Evolutionary conservation across 2,797 vertebrate species (phyloP), one percentile per base, ranked within the genome.

Genomic region (Cottoperca gobio): DNA sequence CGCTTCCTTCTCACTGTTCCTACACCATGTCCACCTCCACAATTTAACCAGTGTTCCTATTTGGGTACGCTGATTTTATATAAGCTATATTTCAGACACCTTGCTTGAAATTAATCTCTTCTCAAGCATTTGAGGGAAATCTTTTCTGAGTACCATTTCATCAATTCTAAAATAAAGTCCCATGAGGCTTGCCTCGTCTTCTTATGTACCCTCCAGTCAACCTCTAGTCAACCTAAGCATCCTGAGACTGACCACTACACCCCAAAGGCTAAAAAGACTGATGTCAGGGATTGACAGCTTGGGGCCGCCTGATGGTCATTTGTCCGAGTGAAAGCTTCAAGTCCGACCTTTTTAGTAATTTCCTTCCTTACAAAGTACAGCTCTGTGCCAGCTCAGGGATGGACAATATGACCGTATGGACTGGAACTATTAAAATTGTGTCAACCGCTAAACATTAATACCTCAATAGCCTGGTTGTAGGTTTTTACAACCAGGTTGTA

Each of bases 1-100:
- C 5, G 16, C 79, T 87, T 77, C 74, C 39, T 63, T 73, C 62
- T 73, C 70, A 77, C 69, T 79, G 81, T 83, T 86, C 65, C 65
- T 50, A 53, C 59, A 45, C 53, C 11, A 45, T 54, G 54, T 72
- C 35, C 43, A 63, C 49, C 61, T 73, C 57, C 45, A 43, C 65
- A 66, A 53, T 75, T 78, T 71, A 80, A 76, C 39, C 26, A 50
- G 28, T 79, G 58, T 72, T 37, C 67, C 37, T 78, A n/a, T 21
- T 48, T 0, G 2, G 43, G 6, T 8, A 61, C 0, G 1, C 16
- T 62, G 3, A 42, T n/a, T 37, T 53, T 49, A n/a, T 62, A 24
- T 40, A 37, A 42, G 66, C 5, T 42, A 24, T 28, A 37, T 35
- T 45, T 10, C 24, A 59, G 10, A 68, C 9, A 33, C 19, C 24